Evolutionary conservation across 2,888 invertebrate species (phyloP), one percentile per base, ranked within the genome.

Genomic region (Polydrusus cervinus): DNA sequence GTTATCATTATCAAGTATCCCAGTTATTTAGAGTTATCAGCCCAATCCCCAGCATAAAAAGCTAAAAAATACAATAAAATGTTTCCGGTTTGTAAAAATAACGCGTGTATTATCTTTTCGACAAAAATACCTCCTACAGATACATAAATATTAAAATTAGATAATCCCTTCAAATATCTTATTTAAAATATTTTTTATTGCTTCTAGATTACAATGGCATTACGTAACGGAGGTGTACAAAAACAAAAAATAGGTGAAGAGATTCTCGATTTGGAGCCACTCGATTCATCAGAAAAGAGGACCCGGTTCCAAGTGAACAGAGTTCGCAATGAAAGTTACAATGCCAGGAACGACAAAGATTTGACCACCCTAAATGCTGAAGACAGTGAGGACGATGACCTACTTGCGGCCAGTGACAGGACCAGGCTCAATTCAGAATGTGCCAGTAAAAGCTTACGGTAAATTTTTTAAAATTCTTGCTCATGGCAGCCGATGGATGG

Each of bases 381-480:
- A 7, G 87, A 87, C 20, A 76, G 71, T 34, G 87, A 88, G 65
- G 89, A 89, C n/a, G 89, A 89, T 84, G 88, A 80, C 86, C 67
- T 89, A 78, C 84, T 85, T 76, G 84, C 88, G 30, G 84, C 88
- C 79, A 90, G 88, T 5, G 90, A 88, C 76, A 82, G 86, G 78
- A 86, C 87, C 8, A 80, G 85, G 72, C 77, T 87, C 51, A 86
- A 87, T 82, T 84, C 86, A 8, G 87, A 90, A 87, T 93, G 94
- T 88, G 92, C 91, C 6, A 76, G 67, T 47, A 94, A 94, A 87
- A 95, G 94, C 87, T 94, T 95, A 87, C 90, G 93, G 93, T 93
- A 84, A 83, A 73, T 25, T 30, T 51, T 16, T 16, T 18, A 8
- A 11, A 8, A 74, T 66, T 45, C 7, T 34, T 34, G 25, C 34